Conservation (phyloP, 35 echinoderm and acorn worm genomes). For the Apostichopus parvimensis region DNA sequence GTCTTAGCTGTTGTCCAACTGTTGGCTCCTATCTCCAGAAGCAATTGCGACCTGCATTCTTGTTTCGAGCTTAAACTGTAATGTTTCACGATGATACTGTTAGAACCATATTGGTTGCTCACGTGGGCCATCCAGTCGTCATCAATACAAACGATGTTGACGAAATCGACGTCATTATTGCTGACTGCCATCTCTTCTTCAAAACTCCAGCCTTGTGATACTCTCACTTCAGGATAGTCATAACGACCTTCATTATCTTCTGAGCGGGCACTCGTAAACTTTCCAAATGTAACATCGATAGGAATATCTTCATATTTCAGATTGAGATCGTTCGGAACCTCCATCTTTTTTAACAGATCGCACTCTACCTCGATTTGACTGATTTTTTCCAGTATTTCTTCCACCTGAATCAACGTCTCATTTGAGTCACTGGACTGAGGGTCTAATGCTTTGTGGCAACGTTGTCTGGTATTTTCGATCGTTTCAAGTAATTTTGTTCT, state of each 20-base stretch:
- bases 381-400: background rate
- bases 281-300: background rate
- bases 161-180: background rate
- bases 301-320: background rate
- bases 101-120: background rate
- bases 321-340: background rate
- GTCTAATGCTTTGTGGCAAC: background rate
- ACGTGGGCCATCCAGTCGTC: slow-evolving; percentile 42
- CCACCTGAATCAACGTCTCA: background rate
- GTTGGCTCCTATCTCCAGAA: background rate
- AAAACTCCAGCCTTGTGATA: background rate
- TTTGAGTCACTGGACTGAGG: background rate
- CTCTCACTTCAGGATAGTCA: background rate
- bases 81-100: slow-evolving; percentile 4
- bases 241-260: background rate
- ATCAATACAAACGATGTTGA: slow-evolving; percentile 17
- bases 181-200: background rate
- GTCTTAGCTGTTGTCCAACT: slow-evolving; percentile 27
- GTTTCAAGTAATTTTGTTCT: background rate
- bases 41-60: background rate
- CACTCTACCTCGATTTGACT: background rate
- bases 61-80: background rate
- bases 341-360: background rate
- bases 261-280: background rate
- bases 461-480: background rate